phyloP scores from a whole-genome alignment of 2,888 invertebrate genomes.

The Tupiocoris notatus region DNA sequence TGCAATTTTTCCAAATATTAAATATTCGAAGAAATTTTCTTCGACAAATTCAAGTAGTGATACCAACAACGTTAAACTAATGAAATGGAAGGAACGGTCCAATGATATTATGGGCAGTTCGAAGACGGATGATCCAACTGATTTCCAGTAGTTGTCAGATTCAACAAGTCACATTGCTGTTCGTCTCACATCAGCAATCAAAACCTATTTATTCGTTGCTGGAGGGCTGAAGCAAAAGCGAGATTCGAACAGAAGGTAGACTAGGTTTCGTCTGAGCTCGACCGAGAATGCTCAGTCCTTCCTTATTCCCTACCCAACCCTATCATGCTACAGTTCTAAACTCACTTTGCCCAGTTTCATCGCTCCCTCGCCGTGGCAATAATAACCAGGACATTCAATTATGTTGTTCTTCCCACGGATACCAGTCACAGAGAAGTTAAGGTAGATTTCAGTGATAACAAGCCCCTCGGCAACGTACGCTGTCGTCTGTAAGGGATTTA shows the following conservation, averaged over 20 bases:
- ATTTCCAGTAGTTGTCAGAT: no score
- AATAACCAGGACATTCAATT: not conserved
- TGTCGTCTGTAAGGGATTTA: no score
- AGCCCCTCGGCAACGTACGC: not conserved
- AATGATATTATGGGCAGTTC: no score
- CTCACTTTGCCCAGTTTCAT: not conserved
- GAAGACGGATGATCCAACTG: no score
- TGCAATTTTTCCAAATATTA: no score
- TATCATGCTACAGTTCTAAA: not conserved
- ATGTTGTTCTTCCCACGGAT: not conserved
- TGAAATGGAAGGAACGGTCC: no score
- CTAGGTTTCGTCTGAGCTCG: no score
- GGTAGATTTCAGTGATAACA: not conserved
- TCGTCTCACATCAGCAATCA: not conserved
- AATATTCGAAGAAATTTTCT: no score
- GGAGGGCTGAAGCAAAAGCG: not conserved
- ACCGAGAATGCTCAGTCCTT: not conserved
- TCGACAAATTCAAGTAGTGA: no score
- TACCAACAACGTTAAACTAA: no score
- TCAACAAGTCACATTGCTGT: no score
- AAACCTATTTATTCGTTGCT: not conserved
- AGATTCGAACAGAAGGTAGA: not conserved
- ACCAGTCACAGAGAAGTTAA: no score
- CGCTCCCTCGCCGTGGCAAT: not conserved
- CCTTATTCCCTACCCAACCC: not conserved